These are phyloP conservation scores for Cryptoleucopteryx plumbea DNA, from an alignment of 2,113 vertebrate species.

Conservation along the genomic window DNA sequence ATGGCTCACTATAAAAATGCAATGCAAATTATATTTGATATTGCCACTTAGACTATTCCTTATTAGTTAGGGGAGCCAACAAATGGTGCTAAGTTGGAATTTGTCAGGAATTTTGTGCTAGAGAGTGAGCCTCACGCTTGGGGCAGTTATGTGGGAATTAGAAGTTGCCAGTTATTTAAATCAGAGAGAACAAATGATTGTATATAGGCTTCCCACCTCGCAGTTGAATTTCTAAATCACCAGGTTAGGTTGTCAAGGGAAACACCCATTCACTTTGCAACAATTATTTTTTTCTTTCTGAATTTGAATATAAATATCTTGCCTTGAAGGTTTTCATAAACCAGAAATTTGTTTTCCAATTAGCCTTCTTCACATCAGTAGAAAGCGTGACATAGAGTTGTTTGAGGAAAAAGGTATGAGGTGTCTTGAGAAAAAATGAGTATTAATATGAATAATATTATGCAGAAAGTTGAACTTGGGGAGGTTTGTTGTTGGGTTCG, in stretches of 20 bases:
- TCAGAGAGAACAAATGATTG: background rate
- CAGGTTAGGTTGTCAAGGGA: background rate
- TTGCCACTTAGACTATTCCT: background rate
- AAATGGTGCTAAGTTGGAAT: background rate
- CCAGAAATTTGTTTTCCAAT: background rate
- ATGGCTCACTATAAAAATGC: conserved; percentile 16
- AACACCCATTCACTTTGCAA: background rate
- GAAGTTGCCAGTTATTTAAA: background rate
- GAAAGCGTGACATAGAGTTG: background rate
- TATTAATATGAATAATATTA: background rate
- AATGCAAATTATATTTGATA: background rate
- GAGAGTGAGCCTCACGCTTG: background rate
- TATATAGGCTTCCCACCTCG: background rate
- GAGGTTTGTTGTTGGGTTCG: background rate
- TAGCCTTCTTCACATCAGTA: background rate
- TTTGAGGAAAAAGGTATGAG: background rate
- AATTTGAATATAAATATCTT: background rate
- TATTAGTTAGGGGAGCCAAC: background rate
- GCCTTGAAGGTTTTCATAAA: background rate
- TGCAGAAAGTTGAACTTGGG: background rate
- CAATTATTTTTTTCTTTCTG: background rate
- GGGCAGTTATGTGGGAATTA: background rate
- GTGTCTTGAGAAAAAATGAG: background rate
- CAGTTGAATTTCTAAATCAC: background rate
- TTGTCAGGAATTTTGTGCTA: background rate